A percentile compares a stretch with the other conserved stretches of the same genome.
Conservation (phyloP, 2,797 vertebrate genomes). For the Sebastes cheni region DNA sequence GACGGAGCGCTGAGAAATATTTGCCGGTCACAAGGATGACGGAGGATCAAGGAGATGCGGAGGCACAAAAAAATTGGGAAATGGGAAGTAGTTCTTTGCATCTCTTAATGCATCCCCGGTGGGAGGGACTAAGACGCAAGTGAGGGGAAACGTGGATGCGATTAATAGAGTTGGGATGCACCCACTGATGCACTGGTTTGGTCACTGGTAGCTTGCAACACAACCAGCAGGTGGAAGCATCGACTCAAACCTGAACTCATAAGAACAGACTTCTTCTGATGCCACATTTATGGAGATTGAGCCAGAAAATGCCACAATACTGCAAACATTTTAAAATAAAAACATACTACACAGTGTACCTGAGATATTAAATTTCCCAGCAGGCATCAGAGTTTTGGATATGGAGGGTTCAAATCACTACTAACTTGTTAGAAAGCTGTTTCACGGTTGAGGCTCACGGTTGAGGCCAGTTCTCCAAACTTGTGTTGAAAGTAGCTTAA, state of each 20-base stretch:
- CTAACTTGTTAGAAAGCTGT: background rate
- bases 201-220: background rate
- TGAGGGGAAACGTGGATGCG: too few species aligned
- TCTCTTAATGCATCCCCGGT: too few species aligned
- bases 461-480: too few species aligned
- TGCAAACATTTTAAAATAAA: background rate
- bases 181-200: background rate
- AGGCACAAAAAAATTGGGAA: too few species aligned
- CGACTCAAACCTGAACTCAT: background rate
- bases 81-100: too few species aligned
- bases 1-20: too few species aligned
- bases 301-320: background rate
- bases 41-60: too few species aligned
- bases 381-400: background rate
- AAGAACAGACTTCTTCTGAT: background rate
- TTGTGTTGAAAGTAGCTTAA: background rate
- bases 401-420: background rate
- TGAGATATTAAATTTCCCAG: background rate
- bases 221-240: conserved; percentile 14
- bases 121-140: too few species aligned
- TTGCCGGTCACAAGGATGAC: too few species aligned
- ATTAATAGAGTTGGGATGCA: background rate
- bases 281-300: background rate
- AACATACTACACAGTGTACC: background rate
- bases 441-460: too few species aligned